Evolutionary conservation across 2,113 vertebrate species (phyloP), one percentile per base, ranked within the genome.

Genomic region (Haplotaxodon microlepis): DNA sequence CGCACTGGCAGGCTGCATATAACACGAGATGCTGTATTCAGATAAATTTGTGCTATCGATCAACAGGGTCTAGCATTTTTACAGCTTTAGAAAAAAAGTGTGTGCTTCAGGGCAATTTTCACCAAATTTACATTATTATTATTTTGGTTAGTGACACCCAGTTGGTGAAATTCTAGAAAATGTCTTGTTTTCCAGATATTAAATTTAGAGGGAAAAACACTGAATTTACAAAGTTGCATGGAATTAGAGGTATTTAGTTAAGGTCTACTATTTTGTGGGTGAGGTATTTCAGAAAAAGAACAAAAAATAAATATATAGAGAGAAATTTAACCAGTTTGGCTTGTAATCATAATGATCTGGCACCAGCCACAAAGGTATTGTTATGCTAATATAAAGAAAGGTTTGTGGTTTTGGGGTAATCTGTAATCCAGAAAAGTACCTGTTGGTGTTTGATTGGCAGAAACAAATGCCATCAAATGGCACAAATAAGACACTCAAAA

Each of bases 111-210:
- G 21, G 21, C 13, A 73, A 7, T 45, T 73, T 24, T 45, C 38
- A 73, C 0, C 21, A 69, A 69, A 69, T 69, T 40, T 69, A 40
- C 63, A 69, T 69, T 21, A 0, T 12, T 66, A 66, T 69, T 69
- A 69, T 5, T 69, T 21, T 5, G 6, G 34, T 69, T 40, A 40
- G 34, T 21, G 34, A 10, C 69, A 73, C 0, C 40, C 1, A 24
- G 9, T 45, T 45, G 40, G 2, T 27, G 14, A 76, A 47, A 76
- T 29, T 73, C 13, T 27, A 45, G 13, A 73, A 73, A 73, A 16
- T 27, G 21, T 45, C 21, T 27, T 27, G 66, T 45, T 71, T 71
- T 9, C 38, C 38, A 42, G 8, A 45, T 16, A 45, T 73, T 27
- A 27, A 3, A 45, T 11, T 47, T 73, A 29, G 21, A 66, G 34